Percentiles rank a stretch among this genome's conserved stretches.
phyloP scores from a whole-genome alignment of 2,797 vertebrate genomes.

The Myotis pilosus region DNA sequence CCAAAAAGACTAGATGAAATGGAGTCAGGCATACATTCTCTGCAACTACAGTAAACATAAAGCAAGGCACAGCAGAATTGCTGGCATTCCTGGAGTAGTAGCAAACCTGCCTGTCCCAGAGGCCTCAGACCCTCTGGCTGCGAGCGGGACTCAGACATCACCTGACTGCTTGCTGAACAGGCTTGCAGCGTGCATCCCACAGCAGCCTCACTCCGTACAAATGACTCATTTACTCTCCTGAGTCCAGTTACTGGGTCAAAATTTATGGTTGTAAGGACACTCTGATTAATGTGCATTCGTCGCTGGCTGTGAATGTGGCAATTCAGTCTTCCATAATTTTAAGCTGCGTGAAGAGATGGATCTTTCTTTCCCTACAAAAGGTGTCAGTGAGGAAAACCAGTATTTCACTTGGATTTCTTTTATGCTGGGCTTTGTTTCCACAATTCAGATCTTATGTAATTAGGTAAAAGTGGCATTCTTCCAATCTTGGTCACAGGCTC shows the following conservation, averaged over 20 bases:
- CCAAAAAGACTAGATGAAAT: background rate
- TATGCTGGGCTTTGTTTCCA: constrained; percentile 15
- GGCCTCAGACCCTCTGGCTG: background rate
- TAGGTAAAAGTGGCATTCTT: constrained; percentile 7
- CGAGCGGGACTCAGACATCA: background rate
- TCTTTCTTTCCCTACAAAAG: background rate
- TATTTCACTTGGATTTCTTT: constrained; percentile 26
- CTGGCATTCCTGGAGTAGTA: background rate
- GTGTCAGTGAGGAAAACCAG: background rate
- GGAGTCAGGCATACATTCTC: background rate
- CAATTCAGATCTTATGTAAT: background rate
- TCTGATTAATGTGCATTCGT: background rate
- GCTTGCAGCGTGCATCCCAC: background rate
- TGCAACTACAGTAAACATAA: background rate
- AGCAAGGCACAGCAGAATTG: background rate
- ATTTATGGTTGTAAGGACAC: constrained; percentile 2
- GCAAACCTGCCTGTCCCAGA: background rate
- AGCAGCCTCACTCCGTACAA: background rate
- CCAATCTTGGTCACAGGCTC: background rate
- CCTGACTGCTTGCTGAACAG: background rate
- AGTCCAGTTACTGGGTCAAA: background rate
- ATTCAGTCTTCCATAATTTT: constrained; percentile 3
- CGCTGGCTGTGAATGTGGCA: background rate
- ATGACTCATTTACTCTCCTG: background rate
- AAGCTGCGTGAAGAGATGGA: background rate